Conservation (phyloP, 2,797 vertebrate species). For the Petrocephalus sullivani region DNA sequence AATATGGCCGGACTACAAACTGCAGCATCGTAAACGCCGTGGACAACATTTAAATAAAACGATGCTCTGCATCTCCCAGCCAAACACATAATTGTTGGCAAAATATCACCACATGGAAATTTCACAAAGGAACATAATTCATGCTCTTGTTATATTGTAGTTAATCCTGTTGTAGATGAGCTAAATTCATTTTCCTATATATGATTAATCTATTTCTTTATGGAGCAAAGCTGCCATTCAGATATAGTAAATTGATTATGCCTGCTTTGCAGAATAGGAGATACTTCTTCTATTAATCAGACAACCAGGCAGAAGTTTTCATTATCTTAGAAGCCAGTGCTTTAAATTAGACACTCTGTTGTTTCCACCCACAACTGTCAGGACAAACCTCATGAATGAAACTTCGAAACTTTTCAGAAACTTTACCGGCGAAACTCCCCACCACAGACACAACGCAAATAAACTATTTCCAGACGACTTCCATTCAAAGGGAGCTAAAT, state of each 20-base stretch:
- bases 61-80: background rate
- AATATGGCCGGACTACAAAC: background rate
- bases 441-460: background rate
- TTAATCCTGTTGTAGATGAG: background rate
- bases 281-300: conserved; percentile 12
- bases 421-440: background rate
- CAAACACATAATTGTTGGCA: background rate
- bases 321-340: background rate
- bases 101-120: background rate
- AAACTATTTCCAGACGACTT: background rate
- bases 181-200: background rate
- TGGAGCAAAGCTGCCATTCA: background rate
- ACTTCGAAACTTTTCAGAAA: conserved; percentile 14
- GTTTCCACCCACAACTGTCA: background rate
- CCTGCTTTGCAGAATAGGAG: background rate
- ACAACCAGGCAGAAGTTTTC: background rate
- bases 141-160: background rate
- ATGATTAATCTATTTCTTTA: conserved; percentile 1
- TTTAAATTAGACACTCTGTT: conserved; percentile 3
- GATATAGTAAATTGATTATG: background rate
- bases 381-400: background rate
- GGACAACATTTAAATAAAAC: background rate
- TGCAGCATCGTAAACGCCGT: background rate
- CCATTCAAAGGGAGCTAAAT: background rate
- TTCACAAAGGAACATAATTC: background rate